Evolutionary conservation across 2,797 vertebrate species (phyloP).

Genomic region (Odontamblyopus rebecca): DNA sequence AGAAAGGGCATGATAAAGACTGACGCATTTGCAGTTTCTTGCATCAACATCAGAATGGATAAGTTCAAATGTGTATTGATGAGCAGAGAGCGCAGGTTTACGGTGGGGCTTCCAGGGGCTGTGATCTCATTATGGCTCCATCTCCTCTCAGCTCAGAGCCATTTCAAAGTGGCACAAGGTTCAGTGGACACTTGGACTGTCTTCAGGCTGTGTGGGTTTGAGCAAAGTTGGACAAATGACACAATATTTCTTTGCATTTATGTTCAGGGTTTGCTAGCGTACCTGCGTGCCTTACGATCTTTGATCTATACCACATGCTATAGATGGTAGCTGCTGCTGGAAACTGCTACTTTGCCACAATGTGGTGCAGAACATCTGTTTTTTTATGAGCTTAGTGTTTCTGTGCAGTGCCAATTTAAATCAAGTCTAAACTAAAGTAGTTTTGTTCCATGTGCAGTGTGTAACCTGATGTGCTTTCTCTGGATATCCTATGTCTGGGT

Average conservation of each 20-base stretch:
- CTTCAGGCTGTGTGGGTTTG: neutral
- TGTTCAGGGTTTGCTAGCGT: neutral
- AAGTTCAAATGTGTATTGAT: neutral
- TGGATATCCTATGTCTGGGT: too few species aligned
- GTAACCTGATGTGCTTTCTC: too few species aligned
- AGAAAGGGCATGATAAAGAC: neutral
- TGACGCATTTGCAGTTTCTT: neutral
- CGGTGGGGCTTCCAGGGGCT: neutral
- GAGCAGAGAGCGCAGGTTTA: neutral
- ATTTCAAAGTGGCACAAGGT: neutral
- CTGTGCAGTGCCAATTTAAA: too few species aligned
- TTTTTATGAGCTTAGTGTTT: too few species aligned
- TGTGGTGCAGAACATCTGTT: too few species aligned
- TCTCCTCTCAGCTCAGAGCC: neutral
- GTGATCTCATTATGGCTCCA: neutral
- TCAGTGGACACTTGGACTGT: neutral
- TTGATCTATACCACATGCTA: too few species aligned
- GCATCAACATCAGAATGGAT: neutral
- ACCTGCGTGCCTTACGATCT: neutral
- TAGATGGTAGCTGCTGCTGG: too few species aligned
- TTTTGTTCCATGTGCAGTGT: too few species aligned
- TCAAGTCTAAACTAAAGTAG: too few species aligned
- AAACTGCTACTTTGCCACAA: too few species aligned
- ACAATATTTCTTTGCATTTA: neutral
- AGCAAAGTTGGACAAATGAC: neutral